Percentiles rank a stretch among this genome's conserved stretches.
Conservation (phyloP, 2,888 invertebrate species). For the Phyllotreta cruciferae region DNA sequence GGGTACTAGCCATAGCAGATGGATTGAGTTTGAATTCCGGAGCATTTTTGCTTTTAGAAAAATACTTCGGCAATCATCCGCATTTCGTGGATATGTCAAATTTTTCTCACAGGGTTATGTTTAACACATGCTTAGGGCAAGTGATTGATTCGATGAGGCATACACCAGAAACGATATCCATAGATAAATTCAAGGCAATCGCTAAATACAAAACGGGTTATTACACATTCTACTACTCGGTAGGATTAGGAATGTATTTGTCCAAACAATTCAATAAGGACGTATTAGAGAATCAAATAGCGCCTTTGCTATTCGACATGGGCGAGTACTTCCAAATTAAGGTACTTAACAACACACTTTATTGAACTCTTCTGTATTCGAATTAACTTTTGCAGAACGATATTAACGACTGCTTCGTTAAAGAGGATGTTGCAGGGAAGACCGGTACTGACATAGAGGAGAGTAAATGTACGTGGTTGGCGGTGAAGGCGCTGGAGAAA, state of each 20-base stretch:
- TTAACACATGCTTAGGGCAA: constrained; percentile 82
- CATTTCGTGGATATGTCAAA: constrained; percentile 81
- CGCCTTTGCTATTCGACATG: constrained; percentile 86
- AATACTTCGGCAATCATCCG: constrained; percentile 72
- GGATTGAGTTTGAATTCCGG: constrained; percentile 1
- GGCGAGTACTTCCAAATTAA: constrained; percentile 91
- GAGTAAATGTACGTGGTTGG: constrained; percentile 95
- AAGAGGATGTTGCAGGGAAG: constrained; percentile 85
- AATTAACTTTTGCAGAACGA: constrained; percentile 69
- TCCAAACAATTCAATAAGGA: constrained; percentile 78
- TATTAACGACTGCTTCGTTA: constrained; percentile 89
- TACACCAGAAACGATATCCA: constrained; percentile 72
- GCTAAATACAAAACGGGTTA: constrained; percentile 86
- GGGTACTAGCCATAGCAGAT: constrained; percentile 13
- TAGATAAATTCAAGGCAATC: constrained; percentile 76
- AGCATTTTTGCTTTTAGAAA: constrained; percentile 13
- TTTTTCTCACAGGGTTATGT: constrained; percentile 77
- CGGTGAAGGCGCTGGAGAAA: constrained; percentile 84
- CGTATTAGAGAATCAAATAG: constrained; percentile 77
- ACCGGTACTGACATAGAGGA: constrained; percentile 90
- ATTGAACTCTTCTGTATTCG: background rate
- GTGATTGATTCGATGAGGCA: constrained; percentile 77
- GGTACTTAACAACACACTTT: constrained; percentile 22
- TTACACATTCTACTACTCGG: constrained; percentile 92
- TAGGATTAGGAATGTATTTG: constrained; percentile 86